Base-by-base conservation (phyloP, 64 coral and sea anemone genomes). In the Trachythela sp. region DNA sequence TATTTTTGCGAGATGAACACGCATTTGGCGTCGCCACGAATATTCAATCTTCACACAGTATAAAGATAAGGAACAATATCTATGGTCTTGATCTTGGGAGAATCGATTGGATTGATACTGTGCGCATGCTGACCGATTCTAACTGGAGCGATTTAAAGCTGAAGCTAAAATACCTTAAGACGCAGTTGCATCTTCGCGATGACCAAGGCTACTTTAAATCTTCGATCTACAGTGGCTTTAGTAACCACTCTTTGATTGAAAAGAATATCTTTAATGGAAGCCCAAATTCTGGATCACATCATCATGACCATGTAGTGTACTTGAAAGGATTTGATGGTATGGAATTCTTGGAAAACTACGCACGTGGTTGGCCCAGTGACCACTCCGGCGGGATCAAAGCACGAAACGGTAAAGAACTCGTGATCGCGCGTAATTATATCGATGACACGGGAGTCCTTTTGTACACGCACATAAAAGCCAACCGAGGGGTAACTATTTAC, bases 191-290 rank as follows among this genome's bases (percentile, higher is more conserved):
- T 45, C 42, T 45, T 45, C 42, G 42, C 11, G 42, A 45, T 45
- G 42, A 45, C 42, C 42, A 45, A 45, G 42, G 42, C 11, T 45
- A 45, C 42, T 45, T 45, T 6, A 45, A 45, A 4, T 45, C 42
- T 45, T 45, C 45, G 8, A 84, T 39, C 2, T 90, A 56, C 72
- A 51, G 22, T 0, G 40, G 51, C 29, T 32, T n/a, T 14, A 0
- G 26, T 1, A 84, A 14, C 54, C 20, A 37, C 30, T 10, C 2
- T 35, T 15, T 49, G 5, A 90, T 90, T 38, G 0, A 0, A 18
- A 5, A 90, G 40, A 90, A 90, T 8, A 20, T 90, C 51, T 90
- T 90, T 49, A 90, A 90, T 34, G 88, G 76, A 34, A 90, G 88
- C 59, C 88, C 88, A 71, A 88, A 88, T 32, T 83, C 45, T 13